A percentile compares a stretch with the other conserved stretches of the same genome.
Evolutionary conservation across 2,797 vertebrate genomes (phyloP).

Genomic region (Trichosurus vulpecula): DNA sequence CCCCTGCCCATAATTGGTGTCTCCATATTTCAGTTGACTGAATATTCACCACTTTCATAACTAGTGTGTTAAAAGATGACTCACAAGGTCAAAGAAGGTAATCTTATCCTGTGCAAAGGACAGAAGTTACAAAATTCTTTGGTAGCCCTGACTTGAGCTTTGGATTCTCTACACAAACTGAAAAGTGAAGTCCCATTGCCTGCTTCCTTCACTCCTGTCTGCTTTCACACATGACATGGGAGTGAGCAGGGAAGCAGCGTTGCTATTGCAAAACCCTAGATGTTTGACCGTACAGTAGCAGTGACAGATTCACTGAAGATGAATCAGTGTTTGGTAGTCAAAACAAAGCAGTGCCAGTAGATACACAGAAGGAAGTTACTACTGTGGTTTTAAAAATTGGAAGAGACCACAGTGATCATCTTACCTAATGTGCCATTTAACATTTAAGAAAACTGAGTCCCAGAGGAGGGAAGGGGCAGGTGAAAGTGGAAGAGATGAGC

Average conservation of each 20-base stretch:
- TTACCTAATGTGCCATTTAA: neutral
- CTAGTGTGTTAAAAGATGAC: slow-evolving; percentile 31
- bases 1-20: neutral
- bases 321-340: slow-evolving; percentile 41
- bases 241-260: neutral
- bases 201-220: neutral
- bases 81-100: slow-evolving; percentile 47
- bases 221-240: neutral
- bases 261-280: neutral
- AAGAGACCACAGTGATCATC: neutral
- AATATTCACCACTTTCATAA: slow-evolving; percentile 27
- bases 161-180: neutral
- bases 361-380: neutral
- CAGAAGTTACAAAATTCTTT: slow-evolving; percentile 50
- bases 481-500: neutral
- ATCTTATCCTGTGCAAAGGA: neutral
- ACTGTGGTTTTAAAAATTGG: neutral
- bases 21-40: neutral
- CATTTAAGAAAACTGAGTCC: neutral
- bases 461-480: neutral
- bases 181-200: neutral
- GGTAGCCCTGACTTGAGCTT: neutral
- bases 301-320: neutral
- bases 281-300: neutral
- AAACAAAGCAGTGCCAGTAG: slow-evolving; percentile 24